These are phyloP conservation scores for Saccopteryx leptura DNA, from an alignment of 2,113 vertebrate genomes.

Conservation along the genomic window DNA sequence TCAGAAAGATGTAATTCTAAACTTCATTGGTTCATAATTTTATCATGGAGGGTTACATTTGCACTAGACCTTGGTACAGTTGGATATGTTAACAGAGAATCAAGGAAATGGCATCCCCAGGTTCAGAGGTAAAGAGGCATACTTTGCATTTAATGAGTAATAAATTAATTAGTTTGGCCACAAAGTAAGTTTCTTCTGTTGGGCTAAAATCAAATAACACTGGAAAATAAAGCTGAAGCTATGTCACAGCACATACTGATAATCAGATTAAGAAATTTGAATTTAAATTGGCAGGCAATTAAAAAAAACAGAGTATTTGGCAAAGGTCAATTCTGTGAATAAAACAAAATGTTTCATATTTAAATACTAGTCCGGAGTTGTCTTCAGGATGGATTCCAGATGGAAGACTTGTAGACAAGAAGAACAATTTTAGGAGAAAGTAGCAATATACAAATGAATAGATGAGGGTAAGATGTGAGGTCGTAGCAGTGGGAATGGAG, in stretches of 20 bases:
- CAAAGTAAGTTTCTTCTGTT: neutral
- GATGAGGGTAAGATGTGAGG: neutral
- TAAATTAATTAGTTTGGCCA: neutral
- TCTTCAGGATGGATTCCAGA: neutral
- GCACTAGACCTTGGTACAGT: neutral
- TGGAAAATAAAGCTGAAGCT: neutral
- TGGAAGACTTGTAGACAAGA: neutral
- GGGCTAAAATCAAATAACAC: neutral
- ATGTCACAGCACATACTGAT: neutral
- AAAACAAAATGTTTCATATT: neutral
- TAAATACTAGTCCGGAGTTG: neutral
- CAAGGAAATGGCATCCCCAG: neutral
- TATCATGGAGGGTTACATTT: neutral
- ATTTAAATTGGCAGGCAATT: conserved; percentile 9
- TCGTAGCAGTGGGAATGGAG: neutral
- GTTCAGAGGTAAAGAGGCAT: neutral
- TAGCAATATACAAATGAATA: neutral
- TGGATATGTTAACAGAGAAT: conserved; percentile 15
- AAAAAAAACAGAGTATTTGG: neutral
- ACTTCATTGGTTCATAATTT: neutral
- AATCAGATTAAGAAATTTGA: neutral
- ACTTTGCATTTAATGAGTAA: neutral
- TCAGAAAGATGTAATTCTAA: conserved; percentile 2
- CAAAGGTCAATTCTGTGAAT: neutral
- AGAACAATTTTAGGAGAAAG: neutral